Conservation (phyloP, 2,113 vertebrate genomes). For the Tragelaphus strepsiceros region DNA sequence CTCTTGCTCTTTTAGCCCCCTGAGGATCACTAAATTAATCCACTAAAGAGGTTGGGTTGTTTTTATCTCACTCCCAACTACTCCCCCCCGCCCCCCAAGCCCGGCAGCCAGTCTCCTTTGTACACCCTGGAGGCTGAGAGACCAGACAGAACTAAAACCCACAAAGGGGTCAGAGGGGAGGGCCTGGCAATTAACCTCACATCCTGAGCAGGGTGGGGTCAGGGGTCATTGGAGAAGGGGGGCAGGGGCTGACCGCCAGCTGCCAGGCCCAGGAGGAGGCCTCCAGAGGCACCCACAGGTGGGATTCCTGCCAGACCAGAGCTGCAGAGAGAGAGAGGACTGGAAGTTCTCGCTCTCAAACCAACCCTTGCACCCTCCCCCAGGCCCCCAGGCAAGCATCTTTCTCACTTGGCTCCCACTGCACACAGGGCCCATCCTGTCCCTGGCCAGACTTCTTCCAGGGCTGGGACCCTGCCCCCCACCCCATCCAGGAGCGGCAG, state of each 20-base stretch:
- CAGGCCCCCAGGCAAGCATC: too few species aligned
- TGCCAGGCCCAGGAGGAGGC: not conserved
- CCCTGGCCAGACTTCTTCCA: constrained; percentile 45
- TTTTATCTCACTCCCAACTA: constrained; percentile 68
- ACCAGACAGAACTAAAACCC: constrained; percentile 82
- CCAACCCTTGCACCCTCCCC: rapidly evolving
- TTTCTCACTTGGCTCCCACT: not conserved
- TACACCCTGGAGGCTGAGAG: constrained; percentile 78
- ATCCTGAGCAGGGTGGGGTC: constrained; percentile 63
- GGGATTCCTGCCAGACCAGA: not conserved
- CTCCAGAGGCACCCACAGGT: constrained; percentile 56
- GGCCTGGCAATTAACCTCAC: constrained; percentile 83
- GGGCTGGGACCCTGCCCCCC: not conserved
- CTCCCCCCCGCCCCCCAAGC: not conserved
- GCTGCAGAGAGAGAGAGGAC: not conserved
- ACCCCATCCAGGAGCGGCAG: constrained; percentile 35
- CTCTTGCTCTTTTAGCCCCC: constrained; percentile 77
- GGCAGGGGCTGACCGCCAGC: constrained; percentile 55
- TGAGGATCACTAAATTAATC: constrained; percentile 82
- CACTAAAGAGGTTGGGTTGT: constrained; percentile 79
- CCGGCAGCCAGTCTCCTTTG: constrained; percentile 70
- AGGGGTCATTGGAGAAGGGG: not conserved
- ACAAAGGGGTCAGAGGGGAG: constrained; percentile 83
- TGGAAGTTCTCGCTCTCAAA: too few species aligned
- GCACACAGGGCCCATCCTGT: not conserved